phyloP scores from a whole-genome alignment of 1,140 invertebrate species.

The Brachionus sp. region DNA sequence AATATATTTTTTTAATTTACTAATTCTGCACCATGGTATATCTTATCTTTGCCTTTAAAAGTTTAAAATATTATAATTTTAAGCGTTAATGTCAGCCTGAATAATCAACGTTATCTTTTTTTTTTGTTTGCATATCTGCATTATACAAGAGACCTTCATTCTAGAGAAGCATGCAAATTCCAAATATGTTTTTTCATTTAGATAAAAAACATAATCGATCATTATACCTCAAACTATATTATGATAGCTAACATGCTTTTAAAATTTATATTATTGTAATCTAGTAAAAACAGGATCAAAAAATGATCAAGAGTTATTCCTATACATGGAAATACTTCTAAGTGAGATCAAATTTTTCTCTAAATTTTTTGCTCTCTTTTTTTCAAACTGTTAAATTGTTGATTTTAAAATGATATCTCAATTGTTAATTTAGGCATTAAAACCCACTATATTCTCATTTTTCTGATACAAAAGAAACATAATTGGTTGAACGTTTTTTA shows the following conservation, averaged over 20 bases:
- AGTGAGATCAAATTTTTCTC: neutral
- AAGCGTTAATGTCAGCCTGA: neutral
- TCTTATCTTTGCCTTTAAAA: neutral
- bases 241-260: neutral
- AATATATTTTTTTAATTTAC: neutral
- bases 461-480: neutral
- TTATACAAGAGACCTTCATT: neutral
- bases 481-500: neutral
- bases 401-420: neutral
- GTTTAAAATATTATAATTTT: conserved; percentile 7
- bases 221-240: neutral
- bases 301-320: neutral
- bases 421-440: neutral
- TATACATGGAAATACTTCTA: neutral
- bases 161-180: neutral
- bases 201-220: neutral
- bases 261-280: neutral
- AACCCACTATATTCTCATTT: neutral
- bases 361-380: neutral
- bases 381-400: neutral
- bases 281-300: neutral
- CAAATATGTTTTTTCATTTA: neutral
- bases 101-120: neutral
- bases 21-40: neutral
- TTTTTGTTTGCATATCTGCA: neutral